phyloP scores from a whole-genome alignment of 2,888 invertebrate species.

The Sialis fuliginosa region DNA sequence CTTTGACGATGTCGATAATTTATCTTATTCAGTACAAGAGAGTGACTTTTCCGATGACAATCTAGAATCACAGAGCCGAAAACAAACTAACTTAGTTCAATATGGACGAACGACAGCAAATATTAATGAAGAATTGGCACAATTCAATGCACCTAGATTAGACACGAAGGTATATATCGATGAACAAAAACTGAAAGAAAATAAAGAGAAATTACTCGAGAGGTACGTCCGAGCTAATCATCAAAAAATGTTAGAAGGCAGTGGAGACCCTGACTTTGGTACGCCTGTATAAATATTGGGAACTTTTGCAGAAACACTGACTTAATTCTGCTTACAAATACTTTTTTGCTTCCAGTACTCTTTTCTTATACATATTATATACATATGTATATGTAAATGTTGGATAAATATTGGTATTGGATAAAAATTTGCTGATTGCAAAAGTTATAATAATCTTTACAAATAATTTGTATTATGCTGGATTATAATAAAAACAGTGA shows the following conservation, averaged over 20 bases:
- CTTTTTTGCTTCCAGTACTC: too few relatives aligned
- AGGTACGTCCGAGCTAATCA: constrained; percentile 23
- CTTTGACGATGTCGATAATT: background rate
- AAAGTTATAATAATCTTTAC: too few relatives aligned
- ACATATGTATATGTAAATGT: too few relatives aligned
- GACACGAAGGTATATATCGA: constrained; percentile 11
- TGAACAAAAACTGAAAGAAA: constrained; percentile 16
- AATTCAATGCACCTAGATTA: background rate
- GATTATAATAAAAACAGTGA: too few relatives aligned
- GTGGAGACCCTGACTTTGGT: constrained; percentile 50
- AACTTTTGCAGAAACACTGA: background rate
- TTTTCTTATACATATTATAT: too few relatives aligned
- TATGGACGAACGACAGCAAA: constrained; percentile 2
- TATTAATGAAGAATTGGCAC: constrained; percentile 1
- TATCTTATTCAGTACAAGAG: background rate
- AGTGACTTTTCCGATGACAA: constrained; percentile 3
- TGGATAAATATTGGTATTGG: too few relatives aligned
- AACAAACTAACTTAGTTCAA: constrained; percentile 1
- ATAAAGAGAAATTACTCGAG: constrained; percentile 22
- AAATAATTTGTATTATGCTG: too few relatives aligned
- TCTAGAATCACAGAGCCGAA: background rate
- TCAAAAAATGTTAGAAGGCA: constrained; percentile 29
- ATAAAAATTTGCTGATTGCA: too few relatives aligned
- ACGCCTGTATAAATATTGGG: constrained; percentile 37
- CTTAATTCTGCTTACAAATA: too few relatives aligned